A percentile compares a stretch with the other conserved stretches of the same genome.
These are phyloP conservation scores for Thinocorus orbignyianus DNA, from an alignment of 2,113 vertebrate genomes.

Conservation along the genomic window DNA sequence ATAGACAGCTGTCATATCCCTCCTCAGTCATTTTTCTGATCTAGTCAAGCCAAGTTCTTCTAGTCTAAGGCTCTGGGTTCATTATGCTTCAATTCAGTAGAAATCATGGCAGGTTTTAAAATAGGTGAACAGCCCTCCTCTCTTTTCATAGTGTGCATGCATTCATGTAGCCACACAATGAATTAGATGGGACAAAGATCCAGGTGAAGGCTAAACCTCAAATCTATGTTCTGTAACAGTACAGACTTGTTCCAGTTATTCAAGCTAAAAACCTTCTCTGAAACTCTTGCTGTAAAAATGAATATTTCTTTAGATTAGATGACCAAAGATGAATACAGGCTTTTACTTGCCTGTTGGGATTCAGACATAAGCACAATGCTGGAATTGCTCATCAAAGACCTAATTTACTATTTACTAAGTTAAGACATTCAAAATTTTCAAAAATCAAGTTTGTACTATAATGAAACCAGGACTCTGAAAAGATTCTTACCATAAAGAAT, in stretches of 20 bases:
- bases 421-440: not conserved
- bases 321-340: not conserved
- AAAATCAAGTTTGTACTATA: not conserved
- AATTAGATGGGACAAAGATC: fast-evolving
- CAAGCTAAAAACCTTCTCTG: not conserved
- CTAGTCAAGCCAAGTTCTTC: not conserved
- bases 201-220: not conserved
- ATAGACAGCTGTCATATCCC: not conserved
- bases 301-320: not conserved
- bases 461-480: not conserved
- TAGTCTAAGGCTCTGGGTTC: not conserved
- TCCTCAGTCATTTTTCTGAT: not conserved
- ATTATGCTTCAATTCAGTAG: not conserved
- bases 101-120: not conserved
- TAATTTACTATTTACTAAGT: not conserved
- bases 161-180: not conserved
- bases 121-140: not conserved
- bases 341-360: not conserved
- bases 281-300: not conserved
- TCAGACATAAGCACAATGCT: not conserved
- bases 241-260: not conserved
- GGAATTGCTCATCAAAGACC: not conserved
- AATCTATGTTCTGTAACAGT: not conserved
- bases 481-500: not conserved
- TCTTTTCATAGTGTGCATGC: not conserved